Evolutionary conservation across 2,797 vertebrate genomes (phyloP), one percentile per base, ranked within the genome.

Genomic region (Eutrigla gurnardus): DNA sequence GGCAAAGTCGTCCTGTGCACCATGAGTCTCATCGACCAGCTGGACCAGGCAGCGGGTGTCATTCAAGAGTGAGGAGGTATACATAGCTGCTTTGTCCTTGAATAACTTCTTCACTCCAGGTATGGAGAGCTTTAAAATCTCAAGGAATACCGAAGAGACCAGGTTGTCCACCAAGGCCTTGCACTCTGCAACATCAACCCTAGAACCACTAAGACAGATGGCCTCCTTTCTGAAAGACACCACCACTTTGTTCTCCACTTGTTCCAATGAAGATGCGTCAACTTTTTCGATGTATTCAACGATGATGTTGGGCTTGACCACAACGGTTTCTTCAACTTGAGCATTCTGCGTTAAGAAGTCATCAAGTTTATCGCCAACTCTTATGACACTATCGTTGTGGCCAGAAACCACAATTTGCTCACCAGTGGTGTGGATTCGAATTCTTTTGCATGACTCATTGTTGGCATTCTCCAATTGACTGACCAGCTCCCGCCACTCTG

Each of bases 91-190:
- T 64, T 94, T 94, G 0, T 92, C 89, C 55, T 45, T 65, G 75
- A 96, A 98, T 58, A 93, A 86, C n/a, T 92, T 93, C 70, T 90
- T 96, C 13, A 88, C 87, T 60, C 96, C 96, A 1, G 96, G 94
- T 64, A 88, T 94, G 75, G 72, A 73, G 4, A 96, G 40, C 39
- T 2, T 17, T 5, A 96, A 80, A 0, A 0, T 73, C 39, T 89
- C 88, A 65, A 86, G 77, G 72, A 60, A 50, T 42, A 96, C 33
- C 2, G 90, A 94, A 5, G 83, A 90, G 2, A 92, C 3, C 12
- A 88, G 2, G 53, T 90, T 4, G 62, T 87, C 68, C 42, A 96
- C 53, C 0, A 25, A 1, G 1, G 13, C 11, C 25, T 81, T 70
- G 40, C 71, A 88, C 1, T 91, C 15, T 25, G 15, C 1, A 1